These are phyloP conservation scores for Zophobas atratus DNA, from an alignment of 1,140 invertebrate species.

Conservation along the genomic window DNA sequence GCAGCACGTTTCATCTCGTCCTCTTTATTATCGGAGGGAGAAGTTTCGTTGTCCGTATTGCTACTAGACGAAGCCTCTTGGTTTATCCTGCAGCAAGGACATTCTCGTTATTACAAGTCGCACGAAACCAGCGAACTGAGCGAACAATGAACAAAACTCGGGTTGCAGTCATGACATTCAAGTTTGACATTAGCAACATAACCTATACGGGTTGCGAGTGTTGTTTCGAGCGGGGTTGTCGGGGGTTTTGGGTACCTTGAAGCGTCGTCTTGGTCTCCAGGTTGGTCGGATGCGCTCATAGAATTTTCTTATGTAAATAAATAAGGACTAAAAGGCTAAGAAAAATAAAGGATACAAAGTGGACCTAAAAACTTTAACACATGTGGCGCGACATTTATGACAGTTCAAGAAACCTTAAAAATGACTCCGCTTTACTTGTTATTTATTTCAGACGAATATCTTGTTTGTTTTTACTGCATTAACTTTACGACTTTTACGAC, in stretches of 20 bases:
- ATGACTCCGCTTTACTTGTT: conserved; percentile 10
- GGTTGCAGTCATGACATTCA: conserved; percentile 60
- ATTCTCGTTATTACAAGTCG: not conserved
- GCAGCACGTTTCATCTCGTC: conserved; percentile 90
- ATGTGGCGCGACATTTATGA: conserved; percentile 5
- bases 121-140: not conserved
- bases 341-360: conserved; percentile 38
- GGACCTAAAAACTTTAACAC: conserved; percentile 6
- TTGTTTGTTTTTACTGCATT: conserved; percentile 29
- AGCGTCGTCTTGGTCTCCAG: conserved; percentile 64
- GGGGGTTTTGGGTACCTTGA: conserved; percentile 62
- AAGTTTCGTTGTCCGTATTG: conserved; percentile 53
- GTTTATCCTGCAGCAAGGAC: conserved; percentile 59
- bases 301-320: conserved; percentile 56
- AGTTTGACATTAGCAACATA: conserved; percentile 60
- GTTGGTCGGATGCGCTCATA: conserved; percentile 65
- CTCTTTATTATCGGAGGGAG: conserved; percentile 58
- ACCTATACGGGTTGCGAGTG: conserved; percentile 45
- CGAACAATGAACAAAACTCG: conserved; percentile 44
- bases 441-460: conserved; percentile 11
- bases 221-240: not conserved
- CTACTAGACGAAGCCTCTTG: conserved; percentile 66
- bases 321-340: conserved; percentile 27
- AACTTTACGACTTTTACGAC: conserved; percentile 15
- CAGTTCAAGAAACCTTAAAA: not conserved